Conservation (phyloP, 2,113 vertebrate genomes). For the Rhombomys opimus region DNA sequence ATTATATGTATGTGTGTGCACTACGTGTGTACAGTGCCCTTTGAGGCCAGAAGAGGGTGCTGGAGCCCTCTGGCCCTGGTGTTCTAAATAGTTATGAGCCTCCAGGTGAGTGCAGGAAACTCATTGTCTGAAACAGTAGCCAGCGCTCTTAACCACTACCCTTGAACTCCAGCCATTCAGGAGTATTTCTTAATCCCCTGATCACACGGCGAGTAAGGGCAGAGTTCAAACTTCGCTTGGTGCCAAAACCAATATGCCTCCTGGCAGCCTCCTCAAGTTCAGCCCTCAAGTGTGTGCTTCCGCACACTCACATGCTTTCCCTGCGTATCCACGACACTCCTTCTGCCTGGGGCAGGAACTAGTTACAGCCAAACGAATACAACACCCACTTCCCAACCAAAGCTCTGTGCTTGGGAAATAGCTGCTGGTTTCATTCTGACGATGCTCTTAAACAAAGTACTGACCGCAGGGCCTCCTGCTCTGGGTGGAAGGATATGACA, state of each 20-base stretch:
- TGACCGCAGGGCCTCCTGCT: neutral
- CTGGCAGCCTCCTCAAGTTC: neutral
- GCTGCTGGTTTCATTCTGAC: neutral
- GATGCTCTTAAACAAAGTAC: neutral
- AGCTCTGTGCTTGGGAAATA: neutral
- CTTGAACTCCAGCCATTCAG: neutral
- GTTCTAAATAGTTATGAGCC: neutral
- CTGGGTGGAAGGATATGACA: neutral
- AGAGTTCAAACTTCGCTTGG: neutral
- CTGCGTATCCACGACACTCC: neutral
- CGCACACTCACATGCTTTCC: too few relatives aligned
- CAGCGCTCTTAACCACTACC: neutral
- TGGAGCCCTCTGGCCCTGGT: neutral
- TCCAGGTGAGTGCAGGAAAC: neutral
- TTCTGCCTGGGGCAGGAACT: neutral
- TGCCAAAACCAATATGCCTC: neutral
- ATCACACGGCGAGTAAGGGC: neutral
- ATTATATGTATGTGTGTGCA: neutral
- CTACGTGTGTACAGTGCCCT: neutral
- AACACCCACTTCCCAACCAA: constrained; percentile 13
- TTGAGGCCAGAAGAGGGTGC: neutral
- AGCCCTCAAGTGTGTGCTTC: neutral
- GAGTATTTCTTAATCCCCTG: neutral
- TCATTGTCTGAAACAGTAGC: neutral
- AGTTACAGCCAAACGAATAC: neutral